Evolutionary conservation across 2,113 vertebrate species (phyloP).

Genomic region (Mobula hypostoma): DNA sequence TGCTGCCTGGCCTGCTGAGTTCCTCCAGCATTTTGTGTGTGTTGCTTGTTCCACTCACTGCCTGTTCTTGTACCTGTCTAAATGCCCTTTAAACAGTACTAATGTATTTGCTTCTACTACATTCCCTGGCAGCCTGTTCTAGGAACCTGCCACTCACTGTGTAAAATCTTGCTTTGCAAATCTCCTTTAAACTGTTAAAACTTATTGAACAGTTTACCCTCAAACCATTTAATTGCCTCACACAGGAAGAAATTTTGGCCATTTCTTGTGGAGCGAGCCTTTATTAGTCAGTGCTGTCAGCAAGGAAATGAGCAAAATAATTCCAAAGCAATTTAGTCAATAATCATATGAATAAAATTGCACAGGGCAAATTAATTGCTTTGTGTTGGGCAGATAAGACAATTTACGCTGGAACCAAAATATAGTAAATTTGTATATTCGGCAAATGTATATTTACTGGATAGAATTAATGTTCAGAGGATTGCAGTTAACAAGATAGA

Average conservation of each 20-base stretch:
- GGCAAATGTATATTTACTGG: not conserved
- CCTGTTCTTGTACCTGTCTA: too few species aligned
- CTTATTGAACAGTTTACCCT: not conserved
- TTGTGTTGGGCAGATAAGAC: not conserved
- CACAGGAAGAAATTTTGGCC: not conserved
- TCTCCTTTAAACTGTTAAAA: too few species aligned
- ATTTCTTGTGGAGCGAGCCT: not conserved
- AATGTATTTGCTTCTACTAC: too few species aligned
- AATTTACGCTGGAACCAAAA: not conserved
- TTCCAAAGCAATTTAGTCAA: not conserved
- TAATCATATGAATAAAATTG: not conserved
- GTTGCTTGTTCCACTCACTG: too few species aligned
- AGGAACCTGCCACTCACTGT: too few species aligned
- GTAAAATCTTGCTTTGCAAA: too few species aligned
- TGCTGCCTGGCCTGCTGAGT: too few species aligned
- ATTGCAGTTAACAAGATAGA: not conserved
- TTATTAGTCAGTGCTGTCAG: not conserved
- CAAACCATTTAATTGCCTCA: not conserved
- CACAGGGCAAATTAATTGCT: not conserved
- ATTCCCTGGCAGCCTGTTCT: too few species aligned
- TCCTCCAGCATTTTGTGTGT: too few species aligned
- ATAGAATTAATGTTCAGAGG: not conserved
- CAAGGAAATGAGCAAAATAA: not conserved
- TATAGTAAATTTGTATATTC: not conserved
- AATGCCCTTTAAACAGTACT: too few species aligned